These are phyloP conservation scores for Palythoa grandis DNA, from an alignment of 92 coral and sea anemone genomes.

Conservation along the genomic window DNA sequence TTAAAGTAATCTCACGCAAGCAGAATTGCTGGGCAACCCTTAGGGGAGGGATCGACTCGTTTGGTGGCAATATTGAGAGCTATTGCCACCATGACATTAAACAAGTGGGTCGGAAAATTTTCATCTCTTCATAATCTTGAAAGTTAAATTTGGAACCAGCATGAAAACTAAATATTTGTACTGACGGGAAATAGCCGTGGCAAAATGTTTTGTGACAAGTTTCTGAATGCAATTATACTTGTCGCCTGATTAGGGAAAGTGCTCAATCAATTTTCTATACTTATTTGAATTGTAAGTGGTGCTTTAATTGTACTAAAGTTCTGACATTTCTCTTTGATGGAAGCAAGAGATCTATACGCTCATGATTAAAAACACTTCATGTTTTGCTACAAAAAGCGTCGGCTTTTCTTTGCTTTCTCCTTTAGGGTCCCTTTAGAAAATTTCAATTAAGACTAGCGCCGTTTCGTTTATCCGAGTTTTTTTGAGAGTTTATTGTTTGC, in stretches of 20 bases:
- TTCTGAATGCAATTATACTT: slow-evolving; percentile 24
- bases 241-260: slow-evolving; percentile 25
- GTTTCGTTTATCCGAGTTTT: slow-evolving; percentile 38
- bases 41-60: background rate
- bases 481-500: slow-evolving; percentile 39
- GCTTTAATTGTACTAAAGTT: background rate
- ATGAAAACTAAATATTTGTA: slow-evolving; percentile 33
- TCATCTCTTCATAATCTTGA: slow-evolving; percentile 29
- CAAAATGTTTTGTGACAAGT: slow-evolving; percentile 21
- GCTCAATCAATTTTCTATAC: slow-evolving; percentile 3
- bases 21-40: background rate
- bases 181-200: slow-evolving; percentile 13
- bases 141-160: slow-evolving; percentile 17
- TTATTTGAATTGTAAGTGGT: background rate
- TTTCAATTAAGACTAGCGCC: slow-evolving; percentile 53
- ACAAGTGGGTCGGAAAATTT: background rate
- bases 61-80: background rate
- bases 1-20: background rate
- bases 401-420: slow-evolving; percentile 49
- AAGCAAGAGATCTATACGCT: background rate
- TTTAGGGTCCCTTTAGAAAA: slow-evolving; percentile 19
- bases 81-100: slow-evolving; percentile 26
- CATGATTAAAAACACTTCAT: background rate
- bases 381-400: slow-evolving; percentile 33
- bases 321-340: background rate